These are phyloP conservation scores for Pholis gunnellus DNA, from an alignment of 2,113 vertebrate genomes.

Conservation along the genomic window DNA sequence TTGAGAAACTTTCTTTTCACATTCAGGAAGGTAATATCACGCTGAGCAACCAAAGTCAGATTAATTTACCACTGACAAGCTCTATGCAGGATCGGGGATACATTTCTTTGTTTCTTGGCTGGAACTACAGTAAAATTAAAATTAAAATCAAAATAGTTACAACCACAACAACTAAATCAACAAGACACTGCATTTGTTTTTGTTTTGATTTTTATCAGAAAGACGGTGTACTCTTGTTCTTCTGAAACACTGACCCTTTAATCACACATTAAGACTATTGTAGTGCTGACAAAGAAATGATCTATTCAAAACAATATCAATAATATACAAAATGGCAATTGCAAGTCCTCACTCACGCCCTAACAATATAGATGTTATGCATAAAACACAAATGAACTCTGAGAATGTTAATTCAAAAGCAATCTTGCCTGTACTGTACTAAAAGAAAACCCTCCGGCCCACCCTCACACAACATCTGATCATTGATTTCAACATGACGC, in stretches of 20 bases:
- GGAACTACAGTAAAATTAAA: slow-evolving; percentile 47
- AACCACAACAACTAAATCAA: slow-evolving; percentile 27
- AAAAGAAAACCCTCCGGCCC: slow-evolving; percentile 28
- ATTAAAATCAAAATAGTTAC: slow-evolving; percentile 27
- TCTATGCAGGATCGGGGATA: slow-evolving; percentile 32
- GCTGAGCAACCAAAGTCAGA: slow-evolving; percentile 67
- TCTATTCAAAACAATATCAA: slow-evolving; percentile 16
- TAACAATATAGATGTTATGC: not conserved
- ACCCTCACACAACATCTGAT: slow-evolving; percentile 33
- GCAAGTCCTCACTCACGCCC: not conserved
- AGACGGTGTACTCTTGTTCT: slow-evolving; percentile 1
- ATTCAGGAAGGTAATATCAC: slow-evolving; percentile 62
- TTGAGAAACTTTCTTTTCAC: slow-evolving; percentile 75
- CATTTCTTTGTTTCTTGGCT: slow-evolving; percentile 45
- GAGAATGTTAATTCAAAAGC: slow-evolving; percentile 5
- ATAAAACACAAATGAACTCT: slow-evolving; percentile 1
- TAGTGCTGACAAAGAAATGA: slow-evolving; percentile 14
- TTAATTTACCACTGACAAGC: slow-evolving; percentile 68
- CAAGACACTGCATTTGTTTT: slow-evolving; percentile 31
- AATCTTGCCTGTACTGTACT: not conserved
- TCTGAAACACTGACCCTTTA: slow-evolving; percentile 30
- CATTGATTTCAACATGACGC: slow-evolving; percentile 60
- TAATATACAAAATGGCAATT: not conserved
- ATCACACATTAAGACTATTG: slow-evolving; percentile 35
- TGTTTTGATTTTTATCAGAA: slow-evolving; percentile 2